phyloP scores from a whole-genome alignment of 2,888 invertebrate genomes.

The Ennomos erosarius region DNA sequence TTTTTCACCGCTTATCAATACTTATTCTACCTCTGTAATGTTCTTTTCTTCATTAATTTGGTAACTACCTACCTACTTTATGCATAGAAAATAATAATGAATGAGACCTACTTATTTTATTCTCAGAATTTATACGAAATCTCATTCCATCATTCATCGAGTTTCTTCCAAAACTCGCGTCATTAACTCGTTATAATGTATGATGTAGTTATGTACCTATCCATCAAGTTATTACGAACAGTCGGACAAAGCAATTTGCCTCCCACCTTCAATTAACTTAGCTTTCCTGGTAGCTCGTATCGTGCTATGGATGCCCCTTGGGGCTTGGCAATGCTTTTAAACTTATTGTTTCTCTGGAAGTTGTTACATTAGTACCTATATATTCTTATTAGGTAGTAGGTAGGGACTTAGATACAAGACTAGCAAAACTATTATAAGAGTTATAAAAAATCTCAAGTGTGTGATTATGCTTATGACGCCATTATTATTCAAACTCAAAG shows the following conservation, averaged over 20 bases:
- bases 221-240: conserved; percentile 16
- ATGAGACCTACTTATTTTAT: no score
- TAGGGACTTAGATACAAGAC: neutral
- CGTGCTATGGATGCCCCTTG: conserved; percentile 14
- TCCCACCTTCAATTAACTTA: conserved; percentile 16
- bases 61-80: no score
- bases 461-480: no score
- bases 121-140: neutral
- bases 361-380: conserved; percentile 9
- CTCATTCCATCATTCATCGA: conserved; percentile 9
- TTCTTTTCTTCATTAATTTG: no score
- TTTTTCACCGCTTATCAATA: no score
- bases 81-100: no score
- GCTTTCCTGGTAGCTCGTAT: conserved; percentile 21
- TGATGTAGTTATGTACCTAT: conserved; percentile 1
- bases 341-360: conserved; percentile 17
- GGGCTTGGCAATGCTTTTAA: conserved; percentile 11
- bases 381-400: conserved; percentile 9
- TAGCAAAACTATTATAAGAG: no score
- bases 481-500: no score
- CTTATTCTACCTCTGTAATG: no score
- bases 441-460: no score
- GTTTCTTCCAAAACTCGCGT: conserved; percentile 12
- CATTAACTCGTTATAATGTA: conserved; percentile 7
- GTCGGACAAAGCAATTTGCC: conserved; percentile 12